Evolutionary conservation across 2,888 invertebrate genomes (phyloP).

Genomic region (Dioctria rufipes): DNA sequence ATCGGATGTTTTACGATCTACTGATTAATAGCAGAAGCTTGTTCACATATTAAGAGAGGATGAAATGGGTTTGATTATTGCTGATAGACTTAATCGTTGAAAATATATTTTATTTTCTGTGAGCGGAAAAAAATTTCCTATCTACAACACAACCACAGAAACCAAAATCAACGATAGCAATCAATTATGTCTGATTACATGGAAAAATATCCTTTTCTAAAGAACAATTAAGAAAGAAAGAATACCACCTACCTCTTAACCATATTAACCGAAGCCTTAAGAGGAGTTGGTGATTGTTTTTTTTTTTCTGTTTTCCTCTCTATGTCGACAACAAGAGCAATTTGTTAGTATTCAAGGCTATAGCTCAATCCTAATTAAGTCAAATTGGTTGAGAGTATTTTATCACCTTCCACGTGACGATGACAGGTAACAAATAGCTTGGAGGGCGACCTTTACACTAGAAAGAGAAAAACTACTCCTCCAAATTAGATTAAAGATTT

Average conservation of each 20-base stretch:
- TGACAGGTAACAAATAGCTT: slow-evolving; percentile 47
- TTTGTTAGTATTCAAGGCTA: slow-evolving; percentile 38
- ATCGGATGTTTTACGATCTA: too few species aligned
- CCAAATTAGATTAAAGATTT: slow-evolving; percentile 51
- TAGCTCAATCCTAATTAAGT: slow-evolving; percentile 43
- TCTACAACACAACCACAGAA: neutral
- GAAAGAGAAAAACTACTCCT: slow-evolving; percentile 39
- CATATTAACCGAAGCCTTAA: neutral
- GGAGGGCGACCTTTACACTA: neutral
- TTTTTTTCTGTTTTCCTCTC: neutral
- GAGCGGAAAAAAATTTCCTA: neutral
- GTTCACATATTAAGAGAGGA: too few species aligned
- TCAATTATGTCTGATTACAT: neutral
- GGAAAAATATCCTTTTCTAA: neutral
- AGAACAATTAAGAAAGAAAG: too few species aligned
- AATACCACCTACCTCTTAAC: neutral
- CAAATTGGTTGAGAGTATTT: slow-evolving; percentile 45
- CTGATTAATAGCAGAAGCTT: too few species aligned
- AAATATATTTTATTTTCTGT: too few species aligned
- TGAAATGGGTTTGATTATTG: too few species aligned
- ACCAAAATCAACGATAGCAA: neutral
- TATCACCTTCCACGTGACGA: slow-evolving; percentile 50
- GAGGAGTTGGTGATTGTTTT: slow-evolving; percentile 13
- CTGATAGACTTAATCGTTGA: too few species aligned
- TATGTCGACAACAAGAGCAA: slow-evolving; percentile 5